Evolutionary conservation across 1,140 invertebrate genomes (phyloP).

Genomic region (Diuraphis noxia): DNA sequence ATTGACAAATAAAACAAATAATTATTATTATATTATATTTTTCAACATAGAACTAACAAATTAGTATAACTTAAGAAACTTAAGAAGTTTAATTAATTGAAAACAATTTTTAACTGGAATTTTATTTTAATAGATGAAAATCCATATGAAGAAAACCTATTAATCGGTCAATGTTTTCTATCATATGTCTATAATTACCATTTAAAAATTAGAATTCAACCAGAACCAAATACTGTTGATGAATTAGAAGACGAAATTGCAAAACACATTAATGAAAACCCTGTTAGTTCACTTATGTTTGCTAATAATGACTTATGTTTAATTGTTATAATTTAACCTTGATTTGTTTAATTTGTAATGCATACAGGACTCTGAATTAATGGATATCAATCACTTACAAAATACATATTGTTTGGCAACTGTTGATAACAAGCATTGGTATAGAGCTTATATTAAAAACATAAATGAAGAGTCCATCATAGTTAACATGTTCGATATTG

Average conservation of each 20-base stretch:
- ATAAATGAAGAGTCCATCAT: constrained; percentile 18
- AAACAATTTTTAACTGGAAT: not conserved
- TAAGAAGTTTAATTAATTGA: not conserved
- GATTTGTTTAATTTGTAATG: not conserved
- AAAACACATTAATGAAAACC: not conserved
- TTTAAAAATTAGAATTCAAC: constrained; percentile 33
- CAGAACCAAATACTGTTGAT: constrained; percentile 42
- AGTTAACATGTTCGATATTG: constrained; percentile 46
- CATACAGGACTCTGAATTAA: not conserved
- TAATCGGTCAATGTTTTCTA: constrained; percentile 34
- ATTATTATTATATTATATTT: not conserved
- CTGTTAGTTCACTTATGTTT: not conserved
- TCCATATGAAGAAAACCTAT: constrained; percentile 31
- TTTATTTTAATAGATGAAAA: constrained; percentile 43
- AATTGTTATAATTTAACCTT: not conserved
- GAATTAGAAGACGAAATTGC: constrained; percentile 38
- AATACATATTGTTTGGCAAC: constrained; percentile 26
- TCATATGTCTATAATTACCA: constrained; percentile 22
- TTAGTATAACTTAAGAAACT: too few species aligned
- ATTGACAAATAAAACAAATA: too few species aligned
- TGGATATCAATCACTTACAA: not conserved
- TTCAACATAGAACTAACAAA: not conserved
- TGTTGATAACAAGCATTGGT: constrained; percentile 31
- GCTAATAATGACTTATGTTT: not conserved
- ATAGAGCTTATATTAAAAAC: constrained; percentile 21